Base-by-base conservation (phyloP, 2,113 vertebrate species). In the Rostratula benghalensis region DNA sequence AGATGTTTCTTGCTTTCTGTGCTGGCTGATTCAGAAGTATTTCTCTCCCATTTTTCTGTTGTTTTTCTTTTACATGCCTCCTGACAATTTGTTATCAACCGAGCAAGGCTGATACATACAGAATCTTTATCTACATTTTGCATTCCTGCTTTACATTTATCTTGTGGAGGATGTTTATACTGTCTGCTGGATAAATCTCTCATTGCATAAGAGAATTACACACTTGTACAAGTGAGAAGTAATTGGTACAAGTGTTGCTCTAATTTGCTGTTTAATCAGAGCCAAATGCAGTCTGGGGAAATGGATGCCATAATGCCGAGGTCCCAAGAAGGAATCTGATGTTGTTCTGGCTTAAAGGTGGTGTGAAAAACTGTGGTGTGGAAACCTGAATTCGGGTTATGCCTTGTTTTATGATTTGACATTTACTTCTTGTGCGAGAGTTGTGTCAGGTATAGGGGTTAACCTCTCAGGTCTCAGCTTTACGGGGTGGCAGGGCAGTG, bases 261-360 rank as follows among this genome's bases (percentile, higher is more conserved):
- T 95, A 63, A 86, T 87, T 93, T 90, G 67, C 78, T 94, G 74
- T 95, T 97, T 96, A 85, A 85, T 97, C 89, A 94, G 90, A 95
- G 61, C 68, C 91, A 93, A 89, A 92, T 65, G 88, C 95, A 89
- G 92, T 91, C 94, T 84, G 87, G 90, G 78, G 67, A 91, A 87
- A 85, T 41, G 90, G 68, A n/a, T 60, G 31, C 78, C 23, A 1
- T 48, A 65, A 79, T 0, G 0, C 30, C 2, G 16, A 78, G 71
- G 73, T 89, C 56, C 33, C 7, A 28, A 70, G 45, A 83, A 83
- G 60, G 71, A 48, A 48, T 65, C 59, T 83, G 45, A 16, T 41
- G 31, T 30, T 94, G 20, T 75, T 90, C 22, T 77, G 16, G 17
- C 37, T 76, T 90, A 81, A 86, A 89, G 74, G 48, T 3, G 3